These are phyloP conservation scores for Diplazon laetatorius DNA, from an alignment of 2,888 invertebrate genomes.

Conservation along the genomic window DNA sequence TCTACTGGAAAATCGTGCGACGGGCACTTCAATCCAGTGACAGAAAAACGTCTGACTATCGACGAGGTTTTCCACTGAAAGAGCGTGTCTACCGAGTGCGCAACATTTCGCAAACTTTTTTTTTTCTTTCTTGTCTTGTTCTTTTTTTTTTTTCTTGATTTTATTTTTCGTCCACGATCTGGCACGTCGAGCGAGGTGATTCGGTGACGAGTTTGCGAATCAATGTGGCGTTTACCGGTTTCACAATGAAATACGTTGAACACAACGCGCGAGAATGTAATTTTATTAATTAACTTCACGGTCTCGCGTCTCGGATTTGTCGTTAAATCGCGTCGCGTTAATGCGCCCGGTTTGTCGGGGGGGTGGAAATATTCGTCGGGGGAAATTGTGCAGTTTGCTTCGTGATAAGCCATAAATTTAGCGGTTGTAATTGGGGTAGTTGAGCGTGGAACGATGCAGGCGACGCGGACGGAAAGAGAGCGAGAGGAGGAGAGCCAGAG, in stretches of 20 bases:
- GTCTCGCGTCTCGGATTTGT: slow-evolving; percentile 44
- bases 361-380: slow-evolving; percentile 55
- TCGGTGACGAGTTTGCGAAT: not conserved
- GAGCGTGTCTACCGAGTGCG: slow-evolving; percentile 3
- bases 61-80: slow-evolving; percentile 20
- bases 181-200: too few relatives aligned
- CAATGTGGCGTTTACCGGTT: slow-evolving; percentile 6
- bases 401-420: slow-evolving; percentile 63
- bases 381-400: slow-evolving; percentile 60
- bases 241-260: slow-evolving; percentile 8
- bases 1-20: slow-evolving; percentile 46
- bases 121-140: too few relatives aligned
- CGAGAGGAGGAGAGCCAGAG: too few relatives aligned
- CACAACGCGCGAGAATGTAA: not conserved
- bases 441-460: slow-evolving; percentile 37
- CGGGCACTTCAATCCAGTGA: slow-evolving; percentile 20
- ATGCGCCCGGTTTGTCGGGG: slow-evolving; percentile 48
- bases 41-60: slow-evolving; percentile 21
- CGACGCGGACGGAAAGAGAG: slow-evolving; percentile 3
- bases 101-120: not conserved
- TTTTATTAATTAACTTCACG: slow-evolving; percentile 41
- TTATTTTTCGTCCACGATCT: too few relatives aligned
- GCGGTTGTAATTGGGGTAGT: slow-evolving; percentile 61
- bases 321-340: slow-evolving; percentile 56
- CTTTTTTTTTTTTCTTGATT: too few relatives aligned